phyloP scores from a whole-genome alignment of 2,888 invertebrate species.

The Diarsia dahlii region DNA sequence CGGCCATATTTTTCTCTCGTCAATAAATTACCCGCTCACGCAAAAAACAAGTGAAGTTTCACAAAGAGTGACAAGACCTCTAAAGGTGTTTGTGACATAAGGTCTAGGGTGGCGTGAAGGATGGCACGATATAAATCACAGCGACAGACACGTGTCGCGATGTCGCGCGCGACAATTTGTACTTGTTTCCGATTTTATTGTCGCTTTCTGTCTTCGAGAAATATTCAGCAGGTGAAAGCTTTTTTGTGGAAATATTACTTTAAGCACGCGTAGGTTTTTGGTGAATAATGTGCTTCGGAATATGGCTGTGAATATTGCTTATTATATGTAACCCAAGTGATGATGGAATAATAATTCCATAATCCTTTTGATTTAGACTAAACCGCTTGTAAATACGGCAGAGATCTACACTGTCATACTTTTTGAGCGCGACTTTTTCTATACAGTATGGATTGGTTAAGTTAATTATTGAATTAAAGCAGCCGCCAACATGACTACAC shows the following conservation, averaged over 20 bases:
- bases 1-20: background rate
- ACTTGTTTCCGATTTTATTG: conserved; percentile 55
- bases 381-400: background rate
- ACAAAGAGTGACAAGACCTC: conserved; percentile 22
- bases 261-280: background rate
- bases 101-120: background rate
- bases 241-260: conserved; percentile 26
- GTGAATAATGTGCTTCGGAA: conserved; percentile 20
- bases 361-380: background rate
- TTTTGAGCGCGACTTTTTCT: too few species aligned
- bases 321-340: background rate
- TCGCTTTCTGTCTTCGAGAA: conserved; percentile 34
- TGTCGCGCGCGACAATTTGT: conserved; percentile 38
- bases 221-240: conserved; percentile 7
- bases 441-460: background rate
- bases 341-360: background rate
- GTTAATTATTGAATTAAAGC: background rate
- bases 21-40: background rate
- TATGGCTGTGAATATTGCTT: background rate
- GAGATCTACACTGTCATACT: too few species aligned
- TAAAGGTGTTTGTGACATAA: conserved; percentile 32
- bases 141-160: conserved; percentile 47
- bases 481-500: background rate
- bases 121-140: conserved; percentile 49
- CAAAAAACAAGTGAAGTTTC: background rate